phyloP scores from a whole-genome alignment of 2,888 invertebrate genomes.

The Aphodius sticticus region DNA sequence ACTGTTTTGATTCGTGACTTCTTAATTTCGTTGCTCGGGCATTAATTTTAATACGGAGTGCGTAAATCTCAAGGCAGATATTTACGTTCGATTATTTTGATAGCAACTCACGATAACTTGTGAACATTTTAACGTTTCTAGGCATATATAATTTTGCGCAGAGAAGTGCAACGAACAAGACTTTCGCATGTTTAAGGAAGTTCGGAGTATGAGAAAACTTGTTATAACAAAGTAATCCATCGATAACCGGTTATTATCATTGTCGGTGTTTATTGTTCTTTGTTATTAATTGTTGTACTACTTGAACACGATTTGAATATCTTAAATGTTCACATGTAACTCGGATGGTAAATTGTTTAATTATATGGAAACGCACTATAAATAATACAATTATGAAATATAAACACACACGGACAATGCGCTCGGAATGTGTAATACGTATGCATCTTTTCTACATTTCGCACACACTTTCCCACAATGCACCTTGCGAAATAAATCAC shows the following conservation, averaged over 20 bases:
- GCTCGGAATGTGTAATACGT: neutral
- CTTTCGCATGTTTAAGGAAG: neutral
- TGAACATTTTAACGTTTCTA: neutral
- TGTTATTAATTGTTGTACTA: neutral
- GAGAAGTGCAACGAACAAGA: neutral
- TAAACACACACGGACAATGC: neutral
- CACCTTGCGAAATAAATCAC: neutral
- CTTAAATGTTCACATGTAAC: slow-evolving; percentile 23
- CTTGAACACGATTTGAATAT: neutral
- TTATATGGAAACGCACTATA: slow-evolving; percentile 14
- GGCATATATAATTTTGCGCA: neutral
- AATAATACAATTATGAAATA: slow-evolving; percentile 4
- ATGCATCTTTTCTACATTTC: neutral
- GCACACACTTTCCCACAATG: neutral
- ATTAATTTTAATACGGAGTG: neutral
- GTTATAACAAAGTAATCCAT: neutral
- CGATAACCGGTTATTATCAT: neutral
- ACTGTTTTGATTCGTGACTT: neutral
- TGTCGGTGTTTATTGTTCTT: slow-evolving; percentile 4
- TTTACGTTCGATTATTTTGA: neutral
- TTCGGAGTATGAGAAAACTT: neutral
- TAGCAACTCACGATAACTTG: neutral
- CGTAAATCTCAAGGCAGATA: neutral
- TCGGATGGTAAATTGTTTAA: slow-evolving; percentile 19
- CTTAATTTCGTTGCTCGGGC: neutral